Base-by-base conservation (phyloP, 2,113 vertebrate genomes). In the Polyodon spathula region DNA sequence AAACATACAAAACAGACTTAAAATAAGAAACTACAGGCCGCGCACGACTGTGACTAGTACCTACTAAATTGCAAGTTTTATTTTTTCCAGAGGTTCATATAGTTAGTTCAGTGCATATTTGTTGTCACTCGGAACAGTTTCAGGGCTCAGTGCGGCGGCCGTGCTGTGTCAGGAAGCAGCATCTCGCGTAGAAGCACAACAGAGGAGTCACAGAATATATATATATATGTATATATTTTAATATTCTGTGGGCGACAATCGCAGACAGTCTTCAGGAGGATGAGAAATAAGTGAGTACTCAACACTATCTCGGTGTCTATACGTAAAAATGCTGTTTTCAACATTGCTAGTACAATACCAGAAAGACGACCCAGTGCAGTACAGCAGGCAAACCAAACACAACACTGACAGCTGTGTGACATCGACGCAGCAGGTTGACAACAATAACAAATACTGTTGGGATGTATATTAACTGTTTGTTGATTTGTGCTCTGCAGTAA, bases 31-130 rank as follows among this genome's bases (percentile, higher is more conserved):
- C 9, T 50, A 50, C 48, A 50, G 40, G 41, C 54, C 59, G 51
- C 43, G 38, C 66, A 6, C 60, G 56, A 60, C 54, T 78, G 79
- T 46, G 4, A 50, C 0, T 11, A 50, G 4, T 50, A 50, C 7
- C 3, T 52, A 55, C 48, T 10, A 50, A n/a, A 50, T n/a, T 14
- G 15, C 12, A n/a, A 11, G 42, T 44, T 44, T 44, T 14, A 2
- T 50, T 2, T 5, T n/a, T 50, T 2, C 3, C 48, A 6, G 12
- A 14, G 48, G 4, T 50, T n/a, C 12, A 6, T 50, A n/a, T 10
- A n/a, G 48, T 14, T 44, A 11, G 10, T 50, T 50, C 12, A 10
- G 48, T 14, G 48, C 5, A 6, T 50, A 11, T 50, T 44, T 50
- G 48, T 50, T 12, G 9, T n/a, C 14, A n/a, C 14, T n/a, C 48